Base-by-base conservation (phyloP, 2,113 vertebrate genomes). In the Poeciliopsis turrubarensis region DNA sequence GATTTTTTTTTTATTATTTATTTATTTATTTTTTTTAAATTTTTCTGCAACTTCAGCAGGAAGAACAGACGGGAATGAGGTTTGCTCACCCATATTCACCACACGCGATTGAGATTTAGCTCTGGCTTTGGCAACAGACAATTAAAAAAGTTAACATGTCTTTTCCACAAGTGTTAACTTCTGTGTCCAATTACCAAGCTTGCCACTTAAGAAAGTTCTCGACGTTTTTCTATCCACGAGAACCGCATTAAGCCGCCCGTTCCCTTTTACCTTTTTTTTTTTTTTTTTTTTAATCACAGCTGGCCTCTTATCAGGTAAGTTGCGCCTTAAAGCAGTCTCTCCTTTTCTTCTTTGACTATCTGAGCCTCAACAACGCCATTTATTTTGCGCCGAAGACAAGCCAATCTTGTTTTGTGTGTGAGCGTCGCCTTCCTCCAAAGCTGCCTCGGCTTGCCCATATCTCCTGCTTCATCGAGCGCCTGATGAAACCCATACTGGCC, bases 361-460 rank as follows among this genome's bases (percentile, higher is more conserved):
- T 86, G 75, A 26, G 85, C 82, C 75, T 71, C 78, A 81, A 60
- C 86, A 83, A 79, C 78, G 68, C 81, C 89, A 91, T 91, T 91
- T 90, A 88, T 92, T 93, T 88, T 81, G 78, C 75, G 2, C 65
- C 70, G 73, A 77, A 86, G 90, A 92, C 91, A 92, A 91, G 89
- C 91, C 90, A 93, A 92, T 93, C 91, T 92, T 86, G 87, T 88
- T 92, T 82, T 90, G 88, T 90, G 90, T 85, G 85, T 75, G 86
- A 78, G 84, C 90, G 89, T 90, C 77, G 85, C 78, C 60, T 57
- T 78, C 82, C 65, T 90, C 67, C 76, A 86, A 90, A 88, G 86
- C 90, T 79, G 81, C 84, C 51, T 83, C 65, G 83, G 84, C 87
- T 91, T 77, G 87, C 87, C 87, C 86, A 85, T 91, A 93, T 93